phyloP scores from a whole-genome alignment of 2,113 vertebrate genomes.

The Albula goreensis region DNA sequence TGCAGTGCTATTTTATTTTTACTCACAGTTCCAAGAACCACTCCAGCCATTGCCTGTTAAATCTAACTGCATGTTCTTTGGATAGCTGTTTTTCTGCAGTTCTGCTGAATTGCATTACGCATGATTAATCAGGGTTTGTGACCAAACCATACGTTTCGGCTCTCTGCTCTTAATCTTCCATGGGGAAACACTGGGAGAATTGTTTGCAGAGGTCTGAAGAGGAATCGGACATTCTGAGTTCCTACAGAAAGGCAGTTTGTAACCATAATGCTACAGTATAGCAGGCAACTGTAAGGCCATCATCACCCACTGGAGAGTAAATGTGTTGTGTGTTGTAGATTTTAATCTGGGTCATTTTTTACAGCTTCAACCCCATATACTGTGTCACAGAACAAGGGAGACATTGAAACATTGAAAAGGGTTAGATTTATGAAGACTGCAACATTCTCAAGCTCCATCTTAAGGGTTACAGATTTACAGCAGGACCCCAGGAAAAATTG shows the following conservation, averaged over 20 bases:
- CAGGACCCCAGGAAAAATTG: background rate
- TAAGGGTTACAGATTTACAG: background rate
- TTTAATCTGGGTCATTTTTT: background rate
- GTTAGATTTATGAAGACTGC: background rate
- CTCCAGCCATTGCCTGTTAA: background rate
- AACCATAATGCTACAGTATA: background rate
- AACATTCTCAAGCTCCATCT: background rate
- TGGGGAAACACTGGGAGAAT: conserved; percentile 1
- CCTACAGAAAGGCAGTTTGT: background rate
- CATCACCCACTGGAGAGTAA: background rate
- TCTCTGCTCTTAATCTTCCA: background rate
- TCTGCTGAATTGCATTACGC: background rate
- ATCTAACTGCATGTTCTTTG: background rate
- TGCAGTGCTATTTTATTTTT: background rate
- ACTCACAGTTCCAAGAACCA: background rate
- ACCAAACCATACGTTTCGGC: conserved; percentile 1
- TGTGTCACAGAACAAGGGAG: background rate
- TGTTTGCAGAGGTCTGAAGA: background rate
- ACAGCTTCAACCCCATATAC: background rate
- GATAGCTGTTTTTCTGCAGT: background rate
- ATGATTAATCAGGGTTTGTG: conserved; percentile 13
- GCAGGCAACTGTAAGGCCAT: background rate
- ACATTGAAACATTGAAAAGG: conserved; percentile 9
- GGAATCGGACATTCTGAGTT: background rate
- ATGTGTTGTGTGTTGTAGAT: background rate